Percentiles rank a stretch among this genome's conserved stretches.
phyloP scores from a whole-genome alignment of 64 coral and sea anemone species.

The Actinia equina region DNA sequence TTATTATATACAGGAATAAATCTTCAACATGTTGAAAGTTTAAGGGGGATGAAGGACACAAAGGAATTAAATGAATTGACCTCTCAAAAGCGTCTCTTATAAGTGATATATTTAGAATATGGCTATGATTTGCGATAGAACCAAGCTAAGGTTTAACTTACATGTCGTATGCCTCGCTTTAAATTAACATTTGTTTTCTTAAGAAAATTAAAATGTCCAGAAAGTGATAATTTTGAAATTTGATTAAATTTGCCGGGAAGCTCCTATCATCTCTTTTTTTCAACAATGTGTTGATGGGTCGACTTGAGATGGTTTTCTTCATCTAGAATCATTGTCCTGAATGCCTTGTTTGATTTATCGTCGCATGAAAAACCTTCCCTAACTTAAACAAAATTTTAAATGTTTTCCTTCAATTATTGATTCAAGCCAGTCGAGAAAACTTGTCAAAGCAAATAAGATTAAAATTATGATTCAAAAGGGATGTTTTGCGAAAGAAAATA shows the following conservation, averaged over 20 bases:
- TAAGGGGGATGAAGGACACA: too few relatives aligned
- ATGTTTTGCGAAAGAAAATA: not conserved
- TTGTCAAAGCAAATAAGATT: conserved; percentile 5
- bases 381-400: too few relatives aligned
- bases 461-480: not conserved
- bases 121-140: not conserved
- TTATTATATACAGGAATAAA: too few relatives aligned
- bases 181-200: not conserved
- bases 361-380: too few relatives aligned
- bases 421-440: not conserved
- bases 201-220: not conserved
- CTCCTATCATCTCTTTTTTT: not conserved
- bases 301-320: not conserved
- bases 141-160: not conserved
- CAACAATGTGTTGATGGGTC: not conserved
- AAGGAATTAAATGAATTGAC: too few relatives aligned
- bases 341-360: too few relatives aligned
- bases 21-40: too few relatives aligned
- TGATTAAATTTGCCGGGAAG: not conserved
- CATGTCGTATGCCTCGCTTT: not conserved
- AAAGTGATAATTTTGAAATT: not conserved
- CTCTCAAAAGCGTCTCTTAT: too few relatives aligned
- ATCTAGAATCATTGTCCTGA: too few relatives aligned
- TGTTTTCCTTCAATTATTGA: too few relatives aligned
- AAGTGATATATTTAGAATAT: not conserved